phyloP scores from a whole-genome alignment of 2,797 vertebrate genomes.

The Fundulus diaphanus region DNA sequence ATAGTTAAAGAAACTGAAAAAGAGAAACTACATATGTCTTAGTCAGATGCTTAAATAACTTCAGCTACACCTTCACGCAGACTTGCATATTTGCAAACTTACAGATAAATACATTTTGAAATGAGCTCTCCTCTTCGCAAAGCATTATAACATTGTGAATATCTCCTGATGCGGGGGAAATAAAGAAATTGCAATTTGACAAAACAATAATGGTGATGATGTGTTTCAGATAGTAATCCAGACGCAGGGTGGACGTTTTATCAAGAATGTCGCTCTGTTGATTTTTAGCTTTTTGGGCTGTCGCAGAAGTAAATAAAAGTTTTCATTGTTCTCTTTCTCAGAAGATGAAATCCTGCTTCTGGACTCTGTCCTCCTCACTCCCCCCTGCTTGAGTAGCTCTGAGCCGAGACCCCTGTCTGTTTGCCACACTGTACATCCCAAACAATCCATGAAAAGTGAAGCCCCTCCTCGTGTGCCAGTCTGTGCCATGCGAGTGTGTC shows the following conservation, averaged over 20 bases:
- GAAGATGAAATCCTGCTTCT: constrained; percentile 9
- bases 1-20: too few relatives aligned
- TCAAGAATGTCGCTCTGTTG: background rate
- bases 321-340: background rate
- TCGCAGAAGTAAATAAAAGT: background rate
- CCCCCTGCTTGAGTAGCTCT: constrained; percentile 25
- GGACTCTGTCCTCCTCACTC: constrained; percentile 20
- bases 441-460: constrained; percentile 63
- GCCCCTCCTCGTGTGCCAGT: constrained; percentile 73
- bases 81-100: background rate
- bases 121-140: background rate
- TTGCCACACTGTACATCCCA: constrained; percentile 60
- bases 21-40: background rate
- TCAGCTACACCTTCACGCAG: background rate
- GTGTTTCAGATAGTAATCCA: background rate
- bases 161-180: background rate
- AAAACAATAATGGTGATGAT: background rate
- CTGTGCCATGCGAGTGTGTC: constrained; percentile 55
- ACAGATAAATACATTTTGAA: background rate
- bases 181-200: background rate
- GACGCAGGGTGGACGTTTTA: constrained; percentile 4
- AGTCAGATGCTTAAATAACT: background rate
- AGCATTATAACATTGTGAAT: background rate
- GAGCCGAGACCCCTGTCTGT: constrained; percentile 45
- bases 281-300: constrained; percentile 12